phyloP scores from a whole-genome alignment of 2,888 invertebrate genomes.

The Melanargia galathea region DNA sequence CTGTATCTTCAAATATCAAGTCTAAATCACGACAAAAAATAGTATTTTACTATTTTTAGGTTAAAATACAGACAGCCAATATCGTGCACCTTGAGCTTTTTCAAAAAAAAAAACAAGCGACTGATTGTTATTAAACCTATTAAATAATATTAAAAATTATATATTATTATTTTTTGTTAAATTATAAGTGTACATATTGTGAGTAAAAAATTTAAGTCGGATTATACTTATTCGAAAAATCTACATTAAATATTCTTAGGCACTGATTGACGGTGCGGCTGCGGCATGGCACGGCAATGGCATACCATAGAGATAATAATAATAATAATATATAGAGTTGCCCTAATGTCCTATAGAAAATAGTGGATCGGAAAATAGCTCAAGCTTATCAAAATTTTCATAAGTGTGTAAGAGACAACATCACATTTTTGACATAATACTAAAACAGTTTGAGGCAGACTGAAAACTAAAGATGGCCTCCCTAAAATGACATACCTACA shows the following conservation, averaged over 20 bases:
- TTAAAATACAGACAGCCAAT: neutral
- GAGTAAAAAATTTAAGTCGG: neutral
- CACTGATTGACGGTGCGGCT: neutral
- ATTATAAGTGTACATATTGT: neutral
- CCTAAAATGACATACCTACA: no score
- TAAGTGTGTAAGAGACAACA: no score
- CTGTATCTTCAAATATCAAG: no score
- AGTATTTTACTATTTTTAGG: neutral
- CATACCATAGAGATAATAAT: no score
- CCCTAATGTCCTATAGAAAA: no score
- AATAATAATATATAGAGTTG: no score
- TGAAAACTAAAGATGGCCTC: no score
- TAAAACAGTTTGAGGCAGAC: no score
- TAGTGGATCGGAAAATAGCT: no score
- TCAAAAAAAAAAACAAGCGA: conserved; percentile 1
- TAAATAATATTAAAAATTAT: conserved; percentile 4
- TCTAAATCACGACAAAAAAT: no score
- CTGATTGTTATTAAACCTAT: conserved; percentile 1
- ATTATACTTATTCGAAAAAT: neutral
- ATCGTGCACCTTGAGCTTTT: neutral
- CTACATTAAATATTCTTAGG: neutral
- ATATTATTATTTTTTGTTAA: neutral
- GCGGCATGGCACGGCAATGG: neutral
- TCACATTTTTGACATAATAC: no score
- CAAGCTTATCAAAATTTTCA: no score